Percentiles rank a stretch among this genome's conserved stretches.
phyloP scores from a whole-genome alignment of 1,140 invertebrate genomes.

The Drosophila micromelanica region DNA sequence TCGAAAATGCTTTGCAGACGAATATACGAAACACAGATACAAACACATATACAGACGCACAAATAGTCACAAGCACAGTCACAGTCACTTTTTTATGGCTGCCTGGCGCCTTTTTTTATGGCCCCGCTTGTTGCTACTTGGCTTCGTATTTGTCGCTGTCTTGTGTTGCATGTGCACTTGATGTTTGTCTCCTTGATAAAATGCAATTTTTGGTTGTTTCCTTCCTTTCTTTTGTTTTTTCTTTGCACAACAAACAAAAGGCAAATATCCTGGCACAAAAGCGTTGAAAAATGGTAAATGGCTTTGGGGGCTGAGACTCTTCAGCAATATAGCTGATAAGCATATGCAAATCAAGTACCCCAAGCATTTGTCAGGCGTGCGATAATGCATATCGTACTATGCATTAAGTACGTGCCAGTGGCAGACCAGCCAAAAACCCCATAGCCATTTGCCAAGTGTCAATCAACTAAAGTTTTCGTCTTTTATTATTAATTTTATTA shows the following conservation, averaged over 20 bases:
- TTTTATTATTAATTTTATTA: slow-evolving; percentile 1
- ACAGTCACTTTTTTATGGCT: slow-evolving; percentile 14
- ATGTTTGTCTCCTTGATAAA: slow-evolving; percentile 34
- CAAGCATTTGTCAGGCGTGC: slow-evolving; percentile 9
- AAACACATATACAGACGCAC: no score
- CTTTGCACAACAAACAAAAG: neutral
- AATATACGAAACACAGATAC: neutral
- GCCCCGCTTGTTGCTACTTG: neutral
- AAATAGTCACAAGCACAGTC: neutral
- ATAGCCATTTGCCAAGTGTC: slow-evolving; percentile 21
- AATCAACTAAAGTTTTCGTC: neutral
- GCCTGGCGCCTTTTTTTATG: neutral
- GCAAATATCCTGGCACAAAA: slow-evolving; percentile 11
- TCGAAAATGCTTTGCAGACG: slow-evolving; percentile 33
- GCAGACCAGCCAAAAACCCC: slow-evolving; percentile 24
- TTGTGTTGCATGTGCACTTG: slow-evolving; percentile 33
- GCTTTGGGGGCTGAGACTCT: slow-evolving; percentile 1
- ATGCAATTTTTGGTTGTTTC: slow-evolving; percentile 29
- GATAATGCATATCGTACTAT: slow-evolving; percentile 2
- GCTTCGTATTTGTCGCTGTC: slow-evolving; percentile 23
- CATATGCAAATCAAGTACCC: slow-evolving; percentile 42
- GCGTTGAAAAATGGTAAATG: slow-evolving; percentile 19
- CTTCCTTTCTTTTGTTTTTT: neutral
- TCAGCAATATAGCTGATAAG: slow-evolving; percentile 26
- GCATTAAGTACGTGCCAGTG: slow-evolving; percentile 17